Evolutionary conservation across 30 jellyfish, hydroid and myxozoan genomes (phyloP).

Genomic region (Nemopilema nomurai): DNA sequence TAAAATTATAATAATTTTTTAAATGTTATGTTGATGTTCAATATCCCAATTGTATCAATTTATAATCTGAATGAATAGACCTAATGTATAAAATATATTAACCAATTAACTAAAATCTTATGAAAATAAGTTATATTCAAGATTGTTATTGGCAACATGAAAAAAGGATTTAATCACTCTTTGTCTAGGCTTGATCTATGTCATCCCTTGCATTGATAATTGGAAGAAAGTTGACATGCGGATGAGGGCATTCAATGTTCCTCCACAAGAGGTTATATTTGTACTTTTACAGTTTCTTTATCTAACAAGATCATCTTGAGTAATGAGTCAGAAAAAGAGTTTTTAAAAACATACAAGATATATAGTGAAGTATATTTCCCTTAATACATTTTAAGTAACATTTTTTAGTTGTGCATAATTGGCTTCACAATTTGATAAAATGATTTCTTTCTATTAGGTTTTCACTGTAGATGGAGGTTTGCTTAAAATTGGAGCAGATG

Average conservation of each 20-base stretch:
- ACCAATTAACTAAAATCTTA: too few relatives aligned
- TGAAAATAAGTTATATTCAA: too few relatives aligned
- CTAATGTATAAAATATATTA: too few relatives aligned
- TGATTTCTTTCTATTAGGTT: constrained; percentile 34
- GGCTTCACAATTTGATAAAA: too few relatives aligned
- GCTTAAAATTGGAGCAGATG: constrained; percentile 88
- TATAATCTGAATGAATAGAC: too few relatives aligned
- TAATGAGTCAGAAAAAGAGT: neutral
- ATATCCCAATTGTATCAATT: too few relatives aligned
- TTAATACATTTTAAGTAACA: too few relatives aligned
- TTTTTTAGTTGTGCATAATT: too few relatives aligned
- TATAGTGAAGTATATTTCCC: too few relatives aligned
- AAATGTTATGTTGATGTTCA: too few relatives aligned
- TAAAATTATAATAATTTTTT: too few relatives aligned
- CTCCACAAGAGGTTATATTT: constrained; percentile 78
- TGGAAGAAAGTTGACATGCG: constrained; percentile 86
- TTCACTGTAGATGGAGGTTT: constrained; percentile 76
- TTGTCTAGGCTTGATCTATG: constrained; percentile 66
- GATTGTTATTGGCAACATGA: neutral
- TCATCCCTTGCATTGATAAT: constrained; percentile 78
- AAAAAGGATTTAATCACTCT: neutral
- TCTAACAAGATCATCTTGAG: neutral
- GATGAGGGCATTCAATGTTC: constrained; percentile 88
- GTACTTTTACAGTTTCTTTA: neutral
- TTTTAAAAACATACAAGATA: neutral